Evolutionary conservation across 2,113 vertebrate species (phyloP).

Genomic region (Engraulis encrasicolus): DNA sequence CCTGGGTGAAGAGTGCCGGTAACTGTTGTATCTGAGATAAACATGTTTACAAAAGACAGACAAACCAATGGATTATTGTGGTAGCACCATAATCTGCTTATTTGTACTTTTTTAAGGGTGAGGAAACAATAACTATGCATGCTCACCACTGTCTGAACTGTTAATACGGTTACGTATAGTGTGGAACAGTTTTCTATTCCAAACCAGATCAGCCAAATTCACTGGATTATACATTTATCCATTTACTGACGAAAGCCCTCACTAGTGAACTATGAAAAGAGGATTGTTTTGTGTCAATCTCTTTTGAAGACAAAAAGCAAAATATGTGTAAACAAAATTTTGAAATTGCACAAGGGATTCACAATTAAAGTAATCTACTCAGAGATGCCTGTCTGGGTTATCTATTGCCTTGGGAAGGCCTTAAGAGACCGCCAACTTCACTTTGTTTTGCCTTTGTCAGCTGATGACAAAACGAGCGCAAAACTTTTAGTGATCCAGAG

Average conservation of each 20-base stretch:
- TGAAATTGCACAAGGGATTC: neutral
- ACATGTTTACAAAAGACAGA: neutral
- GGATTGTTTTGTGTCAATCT: neutral
- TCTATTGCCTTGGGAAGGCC: neutral
- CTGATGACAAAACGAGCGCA: neutral
- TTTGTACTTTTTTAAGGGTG: neutral
- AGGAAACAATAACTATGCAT: neutral
- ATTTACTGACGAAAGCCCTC: neutral
- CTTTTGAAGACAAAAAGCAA: neutral
- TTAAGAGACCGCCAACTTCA: neutral
- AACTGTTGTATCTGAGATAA: neutral
- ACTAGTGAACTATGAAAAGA: neutral
- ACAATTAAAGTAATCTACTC: neutral
- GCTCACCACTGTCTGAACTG: no score
- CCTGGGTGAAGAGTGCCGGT: neutral
- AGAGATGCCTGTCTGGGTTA: neutral
- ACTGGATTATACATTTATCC: neutral
- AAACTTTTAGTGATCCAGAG: neutral
- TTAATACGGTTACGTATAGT: neutral
- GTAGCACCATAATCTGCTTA: neutral
- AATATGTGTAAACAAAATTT: neutral
- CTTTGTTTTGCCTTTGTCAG: neutral
- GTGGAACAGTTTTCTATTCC: neutral
- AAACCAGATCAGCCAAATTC: neutral
- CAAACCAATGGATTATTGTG: neutral